phyloP scores from a whole-genome alignment of 1,140 invertebrate species.

The Drosophila sproati region DNA sequence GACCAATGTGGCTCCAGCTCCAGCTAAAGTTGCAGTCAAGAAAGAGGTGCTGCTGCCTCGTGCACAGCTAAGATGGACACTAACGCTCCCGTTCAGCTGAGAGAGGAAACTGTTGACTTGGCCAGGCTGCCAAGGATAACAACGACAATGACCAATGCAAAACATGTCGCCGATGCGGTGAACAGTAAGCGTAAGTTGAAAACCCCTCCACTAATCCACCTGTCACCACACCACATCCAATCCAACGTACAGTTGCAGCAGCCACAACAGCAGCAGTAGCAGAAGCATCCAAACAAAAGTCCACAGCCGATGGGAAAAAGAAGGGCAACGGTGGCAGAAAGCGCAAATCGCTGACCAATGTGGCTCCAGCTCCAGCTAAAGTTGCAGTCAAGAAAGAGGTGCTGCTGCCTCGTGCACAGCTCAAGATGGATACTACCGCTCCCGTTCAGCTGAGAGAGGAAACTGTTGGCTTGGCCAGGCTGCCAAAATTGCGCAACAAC shows the following conservation, averaged over 20 bases:
- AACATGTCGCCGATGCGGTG: conserved; percentile 40
- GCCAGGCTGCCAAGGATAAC: conserved; percentile 5
- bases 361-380: conserved; percentile 13
- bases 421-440: conserved; percentile 43
- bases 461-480: background rate
- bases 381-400: conserved; percentile 18
- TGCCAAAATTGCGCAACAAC: conserved; percentile 6
- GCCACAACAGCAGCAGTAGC: background rate
- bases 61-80: conserved; percentile 46
- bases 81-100: background rate
- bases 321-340: background rate
- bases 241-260: conserved; percentile 12
- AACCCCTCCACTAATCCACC: background rate
- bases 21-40: conserved; percentile 21
- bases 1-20: conserved; percentile 23
- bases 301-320: conserved; percentile 45
- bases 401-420: conserved; percentile 1
- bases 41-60: conserved; percentile 5
- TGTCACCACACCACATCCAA: background rate
- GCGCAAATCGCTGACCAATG: conserved; percentile 62
- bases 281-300: conserved; percentile 45
- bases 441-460: conserved; percentile 3
- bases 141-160: conserved; percentile 47
- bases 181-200: conserved; percentile 57
- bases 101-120: background rate